These are phyloP conservation scores for Stegana nigrithorax DNA, from an alignment of 2,888 invertebrate genomes.

Conservation along the genomic window DNA sequence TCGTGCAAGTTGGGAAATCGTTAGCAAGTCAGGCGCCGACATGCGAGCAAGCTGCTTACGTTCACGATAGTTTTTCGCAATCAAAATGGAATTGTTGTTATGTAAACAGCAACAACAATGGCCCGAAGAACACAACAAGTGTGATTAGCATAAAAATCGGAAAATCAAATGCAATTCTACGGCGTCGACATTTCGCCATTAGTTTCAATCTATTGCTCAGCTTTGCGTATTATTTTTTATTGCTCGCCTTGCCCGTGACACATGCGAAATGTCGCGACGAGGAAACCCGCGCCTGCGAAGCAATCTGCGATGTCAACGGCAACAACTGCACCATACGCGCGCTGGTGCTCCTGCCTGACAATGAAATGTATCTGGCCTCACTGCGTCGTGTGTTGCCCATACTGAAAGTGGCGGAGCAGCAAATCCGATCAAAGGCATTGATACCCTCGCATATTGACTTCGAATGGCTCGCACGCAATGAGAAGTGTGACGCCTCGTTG, in stretches of 20 bases:
- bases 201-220: slow-evolving; percentile 1
- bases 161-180: too few species aligned
- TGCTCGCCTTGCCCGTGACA: slow-evolving; percentile 20
- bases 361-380: slow-evolving; percentile 71
- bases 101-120: neutral
- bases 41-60: slow-evolving; percentile 23
- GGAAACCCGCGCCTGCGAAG: slow-evolving; percentile 58
- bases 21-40: neutral
- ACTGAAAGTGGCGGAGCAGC: slow-evolving; percentile 73
- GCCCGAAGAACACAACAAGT: slow-evolving; percentile 4
- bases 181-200: neutral
- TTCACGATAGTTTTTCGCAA: neutral
- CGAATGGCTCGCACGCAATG: slow-evolving; percentile 76
- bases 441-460: slow-evolving; percentile 74
- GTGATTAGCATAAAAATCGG: neutral
- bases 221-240: slow-evolving; percentile 16
- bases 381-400: slow-evolving; percentile 74
- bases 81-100: neutral
- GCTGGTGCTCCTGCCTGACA: slow-evolving; percentile 76
- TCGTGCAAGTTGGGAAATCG: neutral
- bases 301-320: slow-evolving; percentile 46
- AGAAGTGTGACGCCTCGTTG: slow-evolving; percentile 79
- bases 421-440: slow-evolving; percentile 70
- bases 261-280: slow-evolving; percentile 53
- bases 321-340: slow-evolving; percentile 74